Percentiles rank a stretch among this genome's conserved stretches.
Conservation (phyloP, 37 sponge, comb jelly and placozoan species). For the Spongilla lacustris region DNA sequence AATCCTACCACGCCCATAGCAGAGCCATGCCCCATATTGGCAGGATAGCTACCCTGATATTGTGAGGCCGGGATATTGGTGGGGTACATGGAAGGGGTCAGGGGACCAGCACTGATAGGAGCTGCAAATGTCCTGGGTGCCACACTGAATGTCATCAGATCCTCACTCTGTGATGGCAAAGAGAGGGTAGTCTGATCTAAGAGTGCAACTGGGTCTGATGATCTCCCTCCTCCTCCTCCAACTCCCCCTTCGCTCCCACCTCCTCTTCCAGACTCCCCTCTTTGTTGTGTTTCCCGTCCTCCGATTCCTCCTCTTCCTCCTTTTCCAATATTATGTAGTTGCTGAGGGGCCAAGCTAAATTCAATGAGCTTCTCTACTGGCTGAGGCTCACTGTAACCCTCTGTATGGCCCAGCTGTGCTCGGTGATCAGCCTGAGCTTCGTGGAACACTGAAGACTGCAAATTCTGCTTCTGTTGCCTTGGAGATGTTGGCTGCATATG, state of each 20-base stretch:
- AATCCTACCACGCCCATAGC: not conserved
- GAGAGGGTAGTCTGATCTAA: not conserved
- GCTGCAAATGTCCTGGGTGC: not conserved
- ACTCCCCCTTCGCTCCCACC: not conserved
- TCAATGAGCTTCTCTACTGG: not conserved
- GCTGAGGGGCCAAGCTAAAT: not conserved
- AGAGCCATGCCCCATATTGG: not conserved
- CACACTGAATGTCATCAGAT: not conserved
- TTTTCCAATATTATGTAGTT: not conserved
- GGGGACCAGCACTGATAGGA: not conserved
- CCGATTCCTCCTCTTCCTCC: not conserved
- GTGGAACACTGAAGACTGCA: too few relatives aligned
- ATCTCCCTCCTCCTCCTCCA: not conserved
- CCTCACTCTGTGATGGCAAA: not conserved
- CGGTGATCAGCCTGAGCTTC: too few relatives aligned
- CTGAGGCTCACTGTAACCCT: too few relatives aligned
- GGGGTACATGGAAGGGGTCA: not conserved
- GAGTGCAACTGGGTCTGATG: too few relatives aligned
- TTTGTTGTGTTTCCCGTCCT: not conserved
- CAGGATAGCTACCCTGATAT: not conserved
- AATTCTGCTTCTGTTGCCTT: not conserved
- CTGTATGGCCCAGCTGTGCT: too few relatives aligned
- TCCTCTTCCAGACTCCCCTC: too few relatives aligned
- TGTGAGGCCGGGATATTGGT: not conserved
- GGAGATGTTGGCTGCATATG: not conserved